Percentiles rank a stretch among this genome's conserved stretches.
phyloP scores from a whole-genome alignment of 2,888 invertebrate species.

The Sinelater perroti region DNA sequence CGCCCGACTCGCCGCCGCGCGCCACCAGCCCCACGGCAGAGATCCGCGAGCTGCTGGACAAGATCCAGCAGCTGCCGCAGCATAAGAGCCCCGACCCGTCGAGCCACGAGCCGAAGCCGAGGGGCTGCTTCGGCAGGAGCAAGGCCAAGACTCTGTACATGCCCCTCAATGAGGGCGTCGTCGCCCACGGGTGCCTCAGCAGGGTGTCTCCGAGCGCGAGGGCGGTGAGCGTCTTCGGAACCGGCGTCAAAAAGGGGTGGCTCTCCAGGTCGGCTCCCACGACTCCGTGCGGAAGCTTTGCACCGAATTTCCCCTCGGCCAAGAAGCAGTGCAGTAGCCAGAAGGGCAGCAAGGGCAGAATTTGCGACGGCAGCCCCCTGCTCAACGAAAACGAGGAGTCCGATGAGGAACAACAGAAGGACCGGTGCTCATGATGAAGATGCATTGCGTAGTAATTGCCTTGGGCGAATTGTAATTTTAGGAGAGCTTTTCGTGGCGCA shows the following conservation, averaged over 20 bases:
- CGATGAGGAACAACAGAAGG: conserved; percentile 53
- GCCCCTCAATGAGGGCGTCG: conserved; percentile 64
- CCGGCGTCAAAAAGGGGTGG: conserved; percentile 61
- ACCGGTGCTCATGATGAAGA: conserved; percentile 32
- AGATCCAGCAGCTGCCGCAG: conserved; percentile 74
- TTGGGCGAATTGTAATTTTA: conserved; percentile 12
- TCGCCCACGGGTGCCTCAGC: conserved; percentile 39
- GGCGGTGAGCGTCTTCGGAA: conserved; percentile 24
- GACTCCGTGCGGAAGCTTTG: conserved; percentile 76
- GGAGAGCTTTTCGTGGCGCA: too few relatives aligned
- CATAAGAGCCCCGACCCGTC: conserved; percentile 55
- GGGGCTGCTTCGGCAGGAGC: conserved; percentile 62
- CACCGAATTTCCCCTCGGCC: conserved; percentile 69
- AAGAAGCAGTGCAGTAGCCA: conserved; percentile 62
- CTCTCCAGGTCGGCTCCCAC: conserved; percentile 82
- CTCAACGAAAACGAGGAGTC: conserved; percentile 66
- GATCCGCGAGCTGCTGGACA: conserved; percentile 76
- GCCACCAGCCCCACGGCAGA: conserved; percentile 85
- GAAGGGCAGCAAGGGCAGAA: conserved; percentile 61
- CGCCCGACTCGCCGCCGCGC: conserved; percentile 79
- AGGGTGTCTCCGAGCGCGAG: conserved; percentile 45
- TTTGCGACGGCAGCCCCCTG: conserved; percentile 71
- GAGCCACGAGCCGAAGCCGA: conserved; percentile 36
- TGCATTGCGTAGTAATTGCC: neutral
- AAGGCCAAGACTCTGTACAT: conserved; percentile 77